phyloP scores from a whole-genome alignment of 2,113 vertebrate species.

The Acrocephalus arundinaceus region DNA sequence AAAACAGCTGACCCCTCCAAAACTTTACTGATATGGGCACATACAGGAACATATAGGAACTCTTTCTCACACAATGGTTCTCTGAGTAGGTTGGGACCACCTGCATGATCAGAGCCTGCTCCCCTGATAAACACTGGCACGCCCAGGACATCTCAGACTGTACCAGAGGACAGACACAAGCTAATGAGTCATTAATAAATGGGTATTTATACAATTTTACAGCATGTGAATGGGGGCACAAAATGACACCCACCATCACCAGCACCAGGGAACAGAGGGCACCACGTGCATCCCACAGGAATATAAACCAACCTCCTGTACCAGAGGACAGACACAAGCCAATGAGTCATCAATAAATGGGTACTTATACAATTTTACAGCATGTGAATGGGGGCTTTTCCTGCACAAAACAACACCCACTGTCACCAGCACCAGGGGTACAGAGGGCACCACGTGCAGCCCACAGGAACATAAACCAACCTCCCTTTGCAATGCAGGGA shows the following conservation, averaged over 20 bases:
- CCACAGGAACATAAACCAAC: not conserved
- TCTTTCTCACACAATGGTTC: not conserved
- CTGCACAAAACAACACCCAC: not conserved
- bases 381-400: not conserved
- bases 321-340: not conserved
- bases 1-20: not conserved
- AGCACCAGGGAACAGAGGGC: not conserved
- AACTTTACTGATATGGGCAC: not conserved
- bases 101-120: not conserved
- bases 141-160: not conserved
- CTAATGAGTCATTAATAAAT: not conserved
- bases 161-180: not conserved
- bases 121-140: not conserved
- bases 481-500: accelerated
- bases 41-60: accelerated
- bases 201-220: not conserved
- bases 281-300: accelerated
- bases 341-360: not conserved
- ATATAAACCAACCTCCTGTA: not conserved
- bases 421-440: not conserved
- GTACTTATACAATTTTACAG: not conserved
- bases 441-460: accelerated
- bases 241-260: not conserved
- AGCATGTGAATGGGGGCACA: not conserved
- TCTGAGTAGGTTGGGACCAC: not conserved